Evolutionary conservation across 2,113 vertebrate species (phyloP), one percentile per base, ranked within the genome.

Genomic region (Crotalus helleri): DNA sequence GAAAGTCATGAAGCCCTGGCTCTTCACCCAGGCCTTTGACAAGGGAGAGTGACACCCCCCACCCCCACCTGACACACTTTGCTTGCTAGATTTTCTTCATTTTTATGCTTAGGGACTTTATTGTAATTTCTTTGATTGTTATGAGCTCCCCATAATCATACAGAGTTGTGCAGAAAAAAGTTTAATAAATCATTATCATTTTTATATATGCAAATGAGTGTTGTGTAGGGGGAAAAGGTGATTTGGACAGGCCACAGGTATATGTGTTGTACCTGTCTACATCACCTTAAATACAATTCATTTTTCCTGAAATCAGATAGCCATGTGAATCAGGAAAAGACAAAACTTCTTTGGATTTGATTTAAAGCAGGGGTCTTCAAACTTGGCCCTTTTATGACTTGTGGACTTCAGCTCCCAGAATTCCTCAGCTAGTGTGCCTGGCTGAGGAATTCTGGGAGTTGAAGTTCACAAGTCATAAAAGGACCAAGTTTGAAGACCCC

Each of bases 141-240:
- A 33, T 33, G n/a, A 33, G n/a, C n/a, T 1, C 0, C 2, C n/a
- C n/a, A 74, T 33, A 33, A 0, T 7, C 15, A 8, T 81, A 1
- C 5, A 0, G 15, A 39, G 15, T 81, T 39, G 15, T 17, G 69
- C 13, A 33, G n/a, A 81, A 15, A 39, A 15, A 33, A 39, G n/a
- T 19, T 39, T 81, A 39, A 81, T 81, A 81, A 81, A 39, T 81
- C 7, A 81, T 81, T 81, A 19, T 33, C n/a, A 81, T 81, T 81
- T 33, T 74, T 74, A 74, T 33, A 39, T 81, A 81, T 1, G 15
- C n/a, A 39, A 33, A 19, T 33, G 5, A 3, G 15, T 81, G 5
- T 33, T 74, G 13, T 39, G 5, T 15, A 8, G 5, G n/a, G 6
- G n/a, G 5, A 19, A 8, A 74, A 74, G n/a, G 2, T 39, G n/a